These are phyloP conservation scores for Dryobates pubescens DNA, from an alignment of 2,797 vertebrate species.

Conservation along the genomic window DNA sequence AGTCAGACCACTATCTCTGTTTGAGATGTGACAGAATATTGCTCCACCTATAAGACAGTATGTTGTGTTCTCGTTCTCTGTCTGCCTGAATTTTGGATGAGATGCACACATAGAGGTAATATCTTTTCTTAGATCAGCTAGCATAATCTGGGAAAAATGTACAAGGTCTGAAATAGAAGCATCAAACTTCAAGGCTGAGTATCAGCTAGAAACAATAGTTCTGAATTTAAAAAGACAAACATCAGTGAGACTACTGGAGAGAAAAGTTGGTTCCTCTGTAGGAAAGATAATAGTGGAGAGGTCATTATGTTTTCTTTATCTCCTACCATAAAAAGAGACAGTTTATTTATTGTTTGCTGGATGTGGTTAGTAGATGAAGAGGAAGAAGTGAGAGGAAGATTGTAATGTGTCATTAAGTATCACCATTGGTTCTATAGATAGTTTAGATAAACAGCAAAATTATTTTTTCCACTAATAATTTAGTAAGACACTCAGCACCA, in stretches of 20 bases:
- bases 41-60: neutral
- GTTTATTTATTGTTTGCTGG: neutral
- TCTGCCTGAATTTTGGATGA: neutral
- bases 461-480: neutral
- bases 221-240: neutral
- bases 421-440: neutral
- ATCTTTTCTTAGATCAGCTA: conserved; percentile 1
- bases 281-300: neutral
- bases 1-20: neutral
- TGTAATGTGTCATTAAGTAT: neutral
- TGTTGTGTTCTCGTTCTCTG: neutral
- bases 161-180: neutral
- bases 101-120: neutral
- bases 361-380: neutral
- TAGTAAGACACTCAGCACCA: neutral
- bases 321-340: neutral
- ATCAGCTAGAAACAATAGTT: neutral
- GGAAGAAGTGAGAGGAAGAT: neutral
- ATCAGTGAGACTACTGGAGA: neutral
- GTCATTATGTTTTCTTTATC: neutral
- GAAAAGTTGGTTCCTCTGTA: neutral
- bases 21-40: neutral
- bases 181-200: neutral
- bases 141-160: neutral
- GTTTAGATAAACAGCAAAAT: neutral